Base-by-base conservation (phyloP, 2,797 vertebrate species). In the Notamacropus eugenii region DNA sequence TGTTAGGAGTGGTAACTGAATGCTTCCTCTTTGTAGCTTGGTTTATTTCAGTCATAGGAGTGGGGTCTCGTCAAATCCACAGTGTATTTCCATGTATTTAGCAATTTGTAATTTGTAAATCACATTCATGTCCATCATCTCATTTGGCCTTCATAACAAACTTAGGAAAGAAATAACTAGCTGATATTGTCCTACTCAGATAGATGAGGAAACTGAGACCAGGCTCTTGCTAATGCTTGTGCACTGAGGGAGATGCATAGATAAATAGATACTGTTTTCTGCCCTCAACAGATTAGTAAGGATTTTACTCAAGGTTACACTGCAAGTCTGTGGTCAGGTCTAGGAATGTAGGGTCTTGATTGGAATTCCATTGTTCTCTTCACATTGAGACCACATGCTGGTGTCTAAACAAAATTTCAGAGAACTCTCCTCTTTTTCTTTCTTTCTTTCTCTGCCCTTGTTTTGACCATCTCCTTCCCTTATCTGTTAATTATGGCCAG, bases 401-500 rank as follows among this genome's bases (percentile, higher is more conserved):
- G 67, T 82, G 67, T 82, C 67, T 19, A 82, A 82, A 82, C 27
- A 95, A 95, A 92, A 57, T 93, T 55, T 0, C 16, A 92, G 29
- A 52, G 55, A 12, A 10, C 29, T 91, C 62, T 90, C 40, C 67
- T 67, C 14, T 82, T 95, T 93, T 95, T 57, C 74, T 67, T 67
- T 57, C 74, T 67, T 67, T 67, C 59, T 28, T 74, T 82, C 29
- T 22, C n/a, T 82, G 67, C n/a, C 67, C 34, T 82, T 82, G 67
- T 82, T 82, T 82, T 82, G n/a, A 46, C 67, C 6, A 46, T 40
- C n/a, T 74, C n/a, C 67, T 74, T 40, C 19, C 62, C 4, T n/a
- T 67, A 34, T 67, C 34, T n/a, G n/a, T 67, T 74, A 40, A 40
- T 40, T 40, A 40, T 74, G 19, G 67, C n/a, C 67, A 87, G 74